These are phyloP conservation scores for Orthosia incerta DNA, from an alignment of 2,888 invertebrate genomes.

Conservation along the genomic window DNA sequence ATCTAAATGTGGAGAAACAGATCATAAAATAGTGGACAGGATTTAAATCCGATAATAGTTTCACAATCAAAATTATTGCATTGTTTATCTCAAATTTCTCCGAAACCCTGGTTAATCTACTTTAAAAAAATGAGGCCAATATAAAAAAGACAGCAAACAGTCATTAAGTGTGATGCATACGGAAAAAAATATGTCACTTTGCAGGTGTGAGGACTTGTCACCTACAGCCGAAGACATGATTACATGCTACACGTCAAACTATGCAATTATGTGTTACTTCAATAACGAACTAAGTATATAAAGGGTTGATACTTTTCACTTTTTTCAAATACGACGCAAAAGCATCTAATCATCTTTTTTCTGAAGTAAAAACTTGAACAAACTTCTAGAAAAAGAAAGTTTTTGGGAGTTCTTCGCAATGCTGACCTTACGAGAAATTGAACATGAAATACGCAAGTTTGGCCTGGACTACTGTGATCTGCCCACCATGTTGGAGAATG, in stretches of 20 bases:
- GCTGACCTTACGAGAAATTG: constrained; percentile 27
- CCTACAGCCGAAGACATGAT: constrained; percentile 26
- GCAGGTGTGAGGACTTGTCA: constrained; percentile 45
- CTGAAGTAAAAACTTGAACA: background rate
- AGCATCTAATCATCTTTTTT: background rate
- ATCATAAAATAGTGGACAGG: no score
- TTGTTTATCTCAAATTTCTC: background rate
- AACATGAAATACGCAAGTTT: constrained; percentile 62
- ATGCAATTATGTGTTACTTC: constrained; percentile 2
- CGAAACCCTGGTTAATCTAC: background rate
- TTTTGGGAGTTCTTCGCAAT: background rate
- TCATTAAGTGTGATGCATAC: constrained; percentile 45
- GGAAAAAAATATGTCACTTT: constrained; percentile 39
- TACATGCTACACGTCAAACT: constrained; percentile 4
- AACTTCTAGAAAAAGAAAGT: background rate
- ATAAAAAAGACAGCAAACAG: constrained; percentile 39
- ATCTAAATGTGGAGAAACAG: background rate
- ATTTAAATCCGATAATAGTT: background rate
- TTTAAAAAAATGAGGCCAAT: constrained; percentile 20
- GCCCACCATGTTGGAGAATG: constrained; percentile 70
- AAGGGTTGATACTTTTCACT: constrained; percentile 4
- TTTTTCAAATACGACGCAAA: background rate
- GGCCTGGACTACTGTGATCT: constrained; percentile 68
- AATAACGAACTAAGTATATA: constrained; percentile 17
- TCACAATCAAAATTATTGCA: no score